A percentile compares a stretch with the other conserved stretches of the same genome.
phyloP scores from a whole-genome alignment of 2,113 vertebrate species.

The Nesoenas mayeri region DNA sequence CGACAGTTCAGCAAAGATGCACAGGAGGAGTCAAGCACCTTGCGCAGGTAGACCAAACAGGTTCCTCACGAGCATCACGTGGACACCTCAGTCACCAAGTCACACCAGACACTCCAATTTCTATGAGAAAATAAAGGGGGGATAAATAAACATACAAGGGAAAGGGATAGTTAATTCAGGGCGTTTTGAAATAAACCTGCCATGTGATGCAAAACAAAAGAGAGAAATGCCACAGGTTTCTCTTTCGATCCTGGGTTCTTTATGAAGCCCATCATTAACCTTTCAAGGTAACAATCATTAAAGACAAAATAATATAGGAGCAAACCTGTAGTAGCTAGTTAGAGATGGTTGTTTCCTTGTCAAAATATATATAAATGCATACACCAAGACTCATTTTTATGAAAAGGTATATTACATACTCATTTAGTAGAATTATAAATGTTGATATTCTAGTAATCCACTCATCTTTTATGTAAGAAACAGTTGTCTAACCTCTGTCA shows the following conservation, averaged over 20 bases:
- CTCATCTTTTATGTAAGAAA: background rate
- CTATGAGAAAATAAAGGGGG: fast-evolving
- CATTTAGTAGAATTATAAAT: constrained; percentile 40
- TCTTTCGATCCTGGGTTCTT: background rate
- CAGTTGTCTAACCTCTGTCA: background rate
- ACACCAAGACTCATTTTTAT: background rate
- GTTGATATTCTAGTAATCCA: background rate
- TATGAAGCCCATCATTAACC: background rate
- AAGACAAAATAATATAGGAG: background rate
- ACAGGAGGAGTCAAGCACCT: fast-evolving
- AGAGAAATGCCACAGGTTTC: background rate
- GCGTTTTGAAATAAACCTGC: background rate
- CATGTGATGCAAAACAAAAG: background rate
- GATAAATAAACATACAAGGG: background rate
- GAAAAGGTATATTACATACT: constrained; percentile 14
- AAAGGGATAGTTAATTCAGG: background rate
- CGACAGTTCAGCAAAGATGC: background rate
- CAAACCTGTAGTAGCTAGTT: constrained; percentile 31
- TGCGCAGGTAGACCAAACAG: background rate
- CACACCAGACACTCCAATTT: background rate
- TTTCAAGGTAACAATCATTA: background rate
- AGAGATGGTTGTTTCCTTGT: constrained; percentile 36
- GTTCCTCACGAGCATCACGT: background rate
- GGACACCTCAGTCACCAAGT: background rate
- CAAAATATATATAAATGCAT: constrained; percentile 29